phyloP scores from a whole-genome alignment of 2,113 vertebrate genomes.

The Phyllostomus hastatus region DNA sequence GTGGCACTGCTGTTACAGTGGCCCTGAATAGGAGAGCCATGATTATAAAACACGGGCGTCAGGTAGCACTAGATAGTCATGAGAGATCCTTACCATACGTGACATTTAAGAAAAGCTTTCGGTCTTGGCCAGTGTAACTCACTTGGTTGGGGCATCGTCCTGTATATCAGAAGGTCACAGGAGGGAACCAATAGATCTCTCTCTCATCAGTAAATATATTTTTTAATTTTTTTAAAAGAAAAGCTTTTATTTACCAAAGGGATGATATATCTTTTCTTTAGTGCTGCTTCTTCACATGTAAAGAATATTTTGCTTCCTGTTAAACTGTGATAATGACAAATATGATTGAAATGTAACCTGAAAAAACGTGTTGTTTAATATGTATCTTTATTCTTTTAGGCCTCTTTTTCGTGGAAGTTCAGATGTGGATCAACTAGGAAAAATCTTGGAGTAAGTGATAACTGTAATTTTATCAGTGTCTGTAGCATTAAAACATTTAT shows the following conservation, averaged over 20 bases:
- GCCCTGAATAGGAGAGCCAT: not conserved
- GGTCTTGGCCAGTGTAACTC: no score
- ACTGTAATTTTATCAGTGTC: conserved; percentile 1
- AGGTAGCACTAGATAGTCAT: not conserved
- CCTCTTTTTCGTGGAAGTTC: conserved; percentile 97
- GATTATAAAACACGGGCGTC: not conserved
- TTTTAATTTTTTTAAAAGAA: not conserved
- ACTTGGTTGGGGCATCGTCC: no score
- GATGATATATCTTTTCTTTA: not conserved
- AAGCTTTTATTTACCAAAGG: not conserved
- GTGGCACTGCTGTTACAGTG: not conserved
- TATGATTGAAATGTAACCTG: not conserved
- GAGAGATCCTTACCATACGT: not conserved
- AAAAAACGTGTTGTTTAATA: conserved; percentile 52
- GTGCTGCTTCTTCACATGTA: not conserved
- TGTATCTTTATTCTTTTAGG: conserved; percentile 80
- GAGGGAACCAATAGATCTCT: no score
- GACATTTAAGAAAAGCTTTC: not conserved
- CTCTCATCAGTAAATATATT: no score
- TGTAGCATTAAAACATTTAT: not conserved
- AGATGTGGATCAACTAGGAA: conserved; percentile 98
- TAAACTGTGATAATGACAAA: conserved; percentile 33
- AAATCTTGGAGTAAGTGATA: conserved; percentile 98
- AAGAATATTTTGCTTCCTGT: conserved; percentile 34
- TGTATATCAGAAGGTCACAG: no score